Conservation (phyloP, 2,113 vertebrate genomes). For the Boleophthalmus pectinirostris region DNA sequence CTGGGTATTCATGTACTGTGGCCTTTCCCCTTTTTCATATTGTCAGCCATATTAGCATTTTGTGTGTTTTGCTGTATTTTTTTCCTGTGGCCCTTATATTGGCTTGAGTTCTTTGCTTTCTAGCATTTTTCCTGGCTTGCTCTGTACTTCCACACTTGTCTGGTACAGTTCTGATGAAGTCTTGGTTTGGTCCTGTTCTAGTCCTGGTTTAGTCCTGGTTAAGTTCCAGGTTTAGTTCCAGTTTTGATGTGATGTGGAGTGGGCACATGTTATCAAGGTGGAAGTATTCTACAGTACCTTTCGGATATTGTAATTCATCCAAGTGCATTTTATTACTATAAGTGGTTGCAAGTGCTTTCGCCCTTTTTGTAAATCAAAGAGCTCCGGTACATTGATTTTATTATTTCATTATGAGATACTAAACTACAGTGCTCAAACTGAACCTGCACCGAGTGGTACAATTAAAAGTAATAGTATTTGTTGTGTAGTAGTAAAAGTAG, state of each 20-base stretch:
- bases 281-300: too few species aligned
- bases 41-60: conserved; percentile 19
- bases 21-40: conserved; percentile 16
- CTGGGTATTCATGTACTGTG: conserved; percentile 12
- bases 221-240: too few species aligned
- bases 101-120: conserved; percentile 3
- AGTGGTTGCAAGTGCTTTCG: too few species aligned
- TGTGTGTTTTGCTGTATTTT: conserved; percentile 1
- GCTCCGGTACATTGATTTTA: too few species aligned
- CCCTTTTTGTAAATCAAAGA: too few species aligned
- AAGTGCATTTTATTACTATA: too few species aligned
- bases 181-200: background rate
- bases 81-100: background rate
- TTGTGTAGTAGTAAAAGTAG: background rate
- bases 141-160: background rate
- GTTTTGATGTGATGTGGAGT: too few species aligned
- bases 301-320: too few species aligned
- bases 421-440: too few species aligned
- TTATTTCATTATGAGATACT: too few species aligned
- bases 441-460: background rate
- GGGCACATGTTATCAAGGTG: too few species aligned
- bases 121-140: conserved; percentile 11
- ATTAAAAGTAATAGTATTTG: background rate
- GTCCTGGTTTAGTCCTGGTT: too few species aligned
- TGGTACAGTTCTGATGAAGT: background rate